These are phyloP conservation scores for Cryptophagus acutangulus DNA, from an alignment of 2,888 invertebrate species.

Conservation along the genomic window DNA sequence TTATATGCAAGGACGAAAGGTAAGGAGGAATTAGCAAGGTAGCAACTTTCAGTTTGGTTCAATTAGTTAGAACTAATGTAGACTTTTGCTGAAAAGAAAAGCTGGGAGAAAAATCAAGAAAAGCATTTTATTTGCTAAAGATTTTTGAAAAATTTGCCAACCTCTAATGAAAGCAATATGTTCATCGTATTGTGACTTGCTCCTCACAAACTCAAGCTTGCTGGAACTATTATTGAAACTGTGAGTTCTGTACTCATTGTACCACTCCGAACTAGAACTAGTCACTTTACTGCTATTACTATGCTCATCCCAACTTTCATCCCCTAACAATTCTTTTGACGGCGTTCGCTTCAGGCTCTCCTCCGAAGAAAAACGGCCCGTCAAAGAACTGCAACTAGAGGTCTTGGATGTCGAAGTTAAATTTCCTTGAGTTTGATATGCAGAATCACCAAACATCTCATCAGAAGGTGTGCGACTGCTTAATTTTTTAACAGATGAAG, in stretches of 20 bases:
- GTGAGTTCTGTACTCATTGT: constrained; percentile 54
- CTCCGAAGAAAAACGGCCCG: constrained; percentile 52
- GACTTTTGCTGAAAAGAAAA: too few species aligned
- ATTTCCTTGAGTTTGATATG: constrained; percentile 54
- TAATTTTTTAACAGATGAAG: constrained; percentile 28
- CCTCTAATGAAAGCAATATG: constrained; percentile 84
- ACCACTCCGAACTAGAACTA: constrained; percentile 52
- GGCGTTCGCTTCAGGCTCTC: constrained; percentile 51
- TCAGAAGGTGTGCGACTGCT: constrained; percentile 54
- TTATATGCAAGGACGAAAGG: too few species aligned
- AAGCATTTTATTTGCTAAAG: too few species aligned
- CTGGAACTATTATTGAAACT: constrained; percentile 63
- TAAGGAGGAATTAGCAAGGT: too few species aligned
- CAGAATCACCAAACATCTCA: constrained; percentile 54
- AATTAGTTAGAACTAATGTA: too few species aligned
- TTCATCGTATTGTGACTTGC: constrained; percentile 78
- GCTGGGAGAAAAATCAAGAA: too few species aligned
- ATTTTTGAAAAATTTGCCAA: too few species aligned
- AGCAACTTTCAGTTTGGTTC: too few species aligned
- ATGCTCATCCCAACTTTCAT: constrained; percentile 45
- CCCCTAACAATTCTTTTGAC: constrained; percentile 33
- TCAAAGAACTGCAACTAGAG: constrained; percentile 52
- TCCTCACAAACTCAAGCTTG: constrained; percentile 68
- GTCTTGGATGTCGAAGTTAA: constrained; percentile 48
- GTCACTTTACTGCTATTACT: constrained; percentile 46